Evolutionary conservation across 2,888 invertebrate species (phyloP), one percentile per base, ranked within the genome.

Genomic region (Trypoxylon attenuatum): DNA sequence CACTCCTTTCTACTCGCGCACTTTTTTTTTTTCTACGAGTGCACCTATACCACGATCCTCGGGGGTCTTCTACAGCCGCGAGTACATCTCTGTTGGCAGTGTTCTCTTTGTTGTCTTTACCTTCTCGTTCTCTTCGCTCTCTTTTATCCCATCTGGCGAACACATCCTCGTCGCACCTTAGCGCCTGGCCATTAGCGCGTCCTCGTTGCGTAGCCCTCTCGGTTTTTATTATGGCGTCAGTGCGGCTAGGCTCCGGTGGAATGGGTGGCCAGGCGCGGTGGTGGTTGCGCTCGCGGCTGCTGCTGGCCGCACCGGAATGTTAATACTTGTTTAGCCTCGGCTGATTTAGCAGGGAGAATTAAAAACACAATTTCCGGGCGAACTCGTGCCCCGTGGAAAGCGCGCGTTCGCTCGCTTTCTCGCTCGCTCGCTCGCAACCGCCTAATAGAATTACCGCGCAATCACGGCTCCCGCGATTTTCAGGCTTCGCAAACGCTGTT

Each of bases 291-390:
- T n/a, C 61, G 58, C 42, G 58, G 50, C 55, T 60, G 61, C 62
- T 53, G 47, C 60, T 49, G 51, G 57, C 55, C 62, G 56, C 67
- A 38, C 52, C 42, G 78, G 78, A 82, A 83, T 82, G 77, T 81
- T 82, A 80, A 82, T 82, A 80, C 78, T 82, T 79, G 79, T 79
- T 82, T 80, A 81, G 76, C 75, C 73, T 65, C 73, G 75, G 75
- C 77, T 83, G 82, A 82, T 83, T 82, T 81, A 81, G 74, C 79
- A 61, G 69, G 59, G 75, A 80, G 76, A 82, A 83, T 82, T 80
- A 82, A 83, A 82, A 82, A 81, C 81, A 79, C 80, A 80, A 82
- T 82, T 82, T 82, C 80, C 82, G 76, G 70, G 49, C 63, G n/a
- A n/a, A n/a, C n/a, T n/a, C 58, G 57, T 50, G 50, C 52, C 58